A percentile compares a stretch with the other conserved stretches of the same genome.
These are phyloP conservation scores for Solen grandis DNA, from an alignment of 1,140 invertebrate species.

Conservation along the genomic window DNA sequence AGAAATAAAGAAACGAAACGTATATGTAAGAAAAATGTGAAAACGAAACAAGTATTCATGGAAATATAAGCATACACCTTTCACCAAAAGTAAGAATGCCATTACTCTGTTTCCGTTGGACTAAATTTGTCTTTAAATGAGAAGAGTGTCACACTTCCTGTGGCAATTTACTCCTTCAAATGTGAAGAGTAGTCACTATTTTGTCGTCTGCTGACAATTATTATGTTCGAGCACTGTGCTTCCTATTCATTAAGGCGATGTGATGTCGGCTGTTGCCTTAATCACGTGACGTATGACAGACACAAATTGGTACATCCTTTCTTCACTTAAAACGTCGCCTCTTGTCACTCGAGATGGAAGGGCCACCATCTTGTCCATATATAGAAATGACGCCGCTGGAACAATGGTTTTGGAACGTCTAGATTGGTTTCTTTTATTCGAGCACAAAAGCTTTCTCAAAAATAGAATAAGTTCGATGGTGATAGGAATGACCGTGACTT, in stretches of 20 bases:
- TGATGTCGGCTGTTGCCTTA: conserved; percentile 22
- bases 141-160: conserved; percentile 52
- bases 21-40: no score
- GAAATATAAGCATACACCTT: no score
- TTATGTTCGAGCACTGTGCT: conserved; percentile 14
- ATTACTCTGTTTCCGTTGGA: conserved; percentile 53
- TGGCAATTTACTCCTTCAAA: conserved; percentile 39
- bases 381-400: neutral
- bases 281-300: conserved; percentile 45
- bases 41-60: no score
- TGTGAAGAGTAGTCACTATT: conserved; percentile 35
- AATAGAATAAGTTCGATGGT: no score
- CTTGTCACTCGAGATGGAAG: no score
- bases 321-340: conserved; percentile 5
- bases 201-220: conserved; percentile 53
- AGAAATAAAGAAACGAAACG: no score
- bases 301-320: conserved; percentile 52
- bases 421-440: neutral
- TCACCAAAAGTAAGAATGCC: no score
- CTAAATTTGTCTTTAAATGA: conserved; percentile 54
- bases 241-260: conserved; percentile 40
- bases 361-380: no score
- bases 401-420: neutral
- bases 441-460: neutral
- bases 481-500: no score